Conservation (phyloP, 2,113 vertebrate species). For the Dasypus novemcinctus region DNA sequence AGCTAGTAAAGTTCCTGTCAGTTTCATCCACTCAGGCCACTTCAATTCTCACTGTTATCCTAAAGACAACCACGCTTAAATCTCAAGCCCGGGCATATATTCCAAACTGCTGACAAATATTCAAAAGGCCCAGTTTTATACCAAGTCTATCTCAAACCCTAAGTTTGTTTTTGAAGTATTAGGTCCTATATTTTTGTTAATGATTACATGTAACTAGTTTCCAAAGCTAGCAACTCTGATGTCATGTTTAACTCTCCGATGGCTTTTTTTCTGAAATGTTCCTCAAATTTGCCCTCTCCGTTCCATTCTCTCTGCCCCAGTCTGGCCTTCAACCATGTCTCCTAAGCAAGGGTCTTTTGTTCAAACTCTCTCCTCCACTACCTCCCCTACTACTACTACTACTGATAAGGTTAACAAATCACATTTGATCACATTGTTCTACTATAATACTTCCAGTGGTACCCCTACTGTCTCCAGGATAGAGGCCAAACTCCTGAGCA, state of each 20-base stretch:
- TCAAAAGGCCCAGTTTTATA: too few species aligned
- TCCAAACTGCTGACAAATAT: too few species aligned
- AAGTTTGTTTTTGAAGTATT: background rate
- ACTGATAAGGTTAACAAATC: background rate
- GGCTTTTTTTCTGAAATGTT: background rate
- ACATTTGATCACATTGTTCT: background rate
- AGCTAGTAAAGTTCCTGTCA: background rate
- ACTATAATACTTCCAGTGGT: background rate
- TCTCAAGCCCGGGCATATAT: background rate
- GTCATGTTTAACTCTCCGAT: background rate
- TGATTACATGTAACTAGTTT: background rate
- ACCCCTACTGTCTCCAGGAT: background rate
- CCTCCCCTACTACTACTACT: background rate
- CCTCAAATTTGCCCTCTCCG: background rate
- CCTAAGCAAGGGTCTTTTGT: background rate
- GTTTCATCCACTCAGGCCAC: background rate
- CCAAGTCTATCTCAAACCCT: background rate
- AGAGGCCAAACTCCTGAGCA: background rate
- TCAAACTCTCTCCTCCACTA: background rate
- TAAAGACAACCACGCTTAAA: background rate
- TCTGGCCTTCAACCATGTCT: background rate
- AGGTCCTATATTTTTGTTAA: background rate
- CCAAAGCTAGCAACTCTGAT: background rate
- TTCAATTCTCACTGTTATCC: background rate
- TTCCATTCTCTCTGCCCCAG: background rate